Base-by-base conservation (phyloP, 2,797 vertebrate genomes). In the Parotocinclus haroldoi region DNA sequence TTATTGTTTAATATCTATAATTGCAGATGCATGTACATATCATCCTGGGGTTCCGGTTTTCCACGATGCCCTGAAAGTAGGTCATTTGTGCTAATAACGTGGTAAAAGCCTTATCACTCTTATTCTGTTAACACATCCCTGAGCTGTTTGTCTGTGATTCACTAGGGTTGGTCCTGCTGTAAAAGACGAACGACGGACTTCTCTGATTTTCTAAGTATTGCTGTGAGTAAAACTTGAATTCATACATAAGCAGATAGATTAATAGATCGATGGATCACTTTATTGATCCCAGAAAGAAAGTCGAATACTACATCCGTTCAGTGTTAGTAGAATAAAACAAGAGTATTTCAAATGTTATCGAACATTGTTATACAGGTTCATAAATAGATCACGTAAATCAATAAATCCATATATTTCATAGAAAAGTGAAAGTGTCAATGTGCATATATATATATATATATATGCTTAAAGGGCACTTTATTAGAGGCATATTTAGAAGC, bases 11-110 rank as follows among this genome's bases (percentile, higher is more conserved):
- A 61, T 48, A 10, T 6, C 10, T 42, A 6, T 42, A 7, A 1
- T 16, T 71, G 53, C 72, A 98, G 96, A 90, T 81, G 89, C 83
- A 11, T 99, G 97, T 73, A 96, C 88, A 0, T 92, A 93, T 72
- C 97, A 99, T 77, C 96, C 97, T 9, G 97, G 97, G 74, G 93
- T 98, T 17, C 97, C 97, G 0, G 96, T 99, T 39, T 99, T 99
- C 82, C 97, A 99, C 42, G 97, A 99, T 84, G 96, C 96, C 36
- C 85, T 99, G 72, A 98, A 99, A 90, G 96, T 98, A 90, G 76
- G 84, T 49, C 8, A 8, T 5, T 27, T 27, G 27, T 27, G 27
- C 5, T 4, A 13, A 16, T 4, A 48, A 27, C 7, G 9, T 8
- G 6, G 10, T 17, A 16, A 51, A 27, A 42, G 9, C 40, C 1